A percentile compares a stretch with the other conserved stretches of the same genome.
These are phyloP conservation scores for Drosophila seclusa DNA, from an alignment of 2,888 invertebrate genomes.

Conservation along the genomic window DNA sequence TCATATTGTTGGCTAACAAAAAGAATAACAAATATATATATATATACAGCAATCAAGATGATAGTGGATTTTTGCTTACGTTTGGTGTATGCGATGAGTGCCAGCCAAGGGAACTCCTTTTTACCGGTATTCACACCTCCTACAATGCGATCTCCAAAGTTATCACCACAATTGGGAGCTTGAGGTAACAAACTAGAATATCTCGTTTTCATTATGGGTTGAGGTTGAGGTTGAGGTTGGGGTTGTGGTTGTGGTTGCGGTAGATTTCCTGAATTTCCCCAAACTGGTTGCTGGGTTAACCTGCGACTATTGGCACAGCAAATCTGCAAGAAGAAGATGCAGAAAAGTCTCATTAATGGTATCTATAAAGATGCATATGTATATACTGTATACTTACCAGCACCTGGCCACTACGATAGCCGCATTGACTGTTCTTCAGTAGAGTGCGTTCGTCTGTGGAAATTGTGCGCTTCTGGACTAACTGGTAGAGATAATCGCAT, in stretches of 20 bases:
- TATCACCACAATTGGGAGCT: slow-evolving; percentile 70
- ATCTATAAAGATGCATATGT: background rate
- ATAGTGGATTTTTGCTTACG: slow-evolving; percentile 52
- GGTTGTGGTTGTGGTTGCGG: slow-evolving; percentile 5
- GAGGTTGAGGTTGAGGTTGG: background rate
- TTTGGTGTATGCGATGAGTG: slow-evolving; percentile 85
- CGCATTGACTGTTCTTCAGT: slow-evolving; percentile 88
- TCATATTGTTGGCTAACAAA: slow-evolving; percentile 86
- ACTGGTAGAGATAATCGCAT: slow-evolving; percentile 66
- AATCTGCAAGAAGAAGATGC: slow-evolving; percentile 36
- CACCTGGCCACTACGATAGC: slow-evolving; percentile 86
- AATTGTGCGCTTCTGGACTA: slow-evolving; percentile 54
- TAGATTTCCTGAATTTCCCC: slow-evolving; percentile 67
- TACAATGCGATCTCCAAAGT: slow-evolving; percentile 86
- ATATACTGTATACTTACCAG: slow-evolving; percentile 41
- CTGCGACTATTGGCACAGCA: slow-evolving; percentile 65
- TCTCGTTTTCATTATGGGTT: background rate
- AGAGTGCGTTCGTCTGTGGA: slow-evolving; percentile 73
- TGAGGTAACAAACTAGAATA: slow-evolving; percentile 72
- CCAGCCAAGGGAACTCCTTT: slow-evolving; percentile 87
- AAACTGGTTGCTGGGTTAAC: slow-evolving; percentile 24
- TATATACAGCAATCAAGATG: slow-evolving; percentile 4
- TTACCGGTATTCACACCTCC: slow-evolving; percentile 87
- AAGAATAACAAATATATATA: background rate
- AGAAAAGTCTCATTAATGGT: background rate